Evolutionary conservation across 2,888 invertebrate genomes (phyloP).

Genomic region (Hylaea fasciaria): DNA sequence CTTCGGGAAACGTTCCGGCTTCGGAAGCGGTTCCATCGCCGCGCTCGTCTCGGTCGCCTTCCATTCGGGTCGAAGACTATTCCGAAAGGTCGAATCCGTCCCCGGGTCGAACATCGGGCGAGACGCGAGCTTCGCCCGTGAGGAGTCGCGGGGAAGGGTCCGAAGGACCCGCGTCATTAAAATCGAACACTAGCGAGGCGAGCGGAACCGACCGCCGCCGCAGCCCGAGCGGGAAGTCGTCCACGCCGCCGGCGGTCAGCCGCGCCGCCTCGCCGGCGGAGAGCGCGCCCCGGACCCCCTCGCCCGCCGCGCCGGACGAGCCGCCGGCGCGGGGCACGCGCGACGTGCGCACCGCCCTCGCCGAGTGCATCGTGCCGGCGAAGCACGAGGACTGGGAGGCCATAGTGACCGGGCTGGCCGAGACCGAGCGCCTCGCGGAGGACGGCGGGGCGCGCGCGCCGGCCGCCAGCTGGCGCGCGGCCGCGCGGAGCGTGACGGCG

Average conservation of each 20-base stretch:
- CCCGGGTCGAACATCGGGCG: slow-evolving; percentile 36
- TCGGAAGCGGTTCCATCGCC: slow-evolving; percentile 20
- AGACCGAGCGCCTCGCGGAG: slow-evolving; percentile 87
- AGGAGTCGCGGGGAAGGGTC: slow-evolving; percentile 31
- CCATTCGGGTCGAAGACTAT: slow-evolving; percentile 69
- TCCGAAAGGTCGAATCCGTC: slow-evolving; percentile 65
- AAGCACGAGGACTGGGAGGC: slow-evolving; percentile 93
- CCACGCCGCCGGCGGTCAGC: slow-evolving; percentile 26
- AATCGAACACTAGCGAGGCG: slow-evolving; percentile 23
- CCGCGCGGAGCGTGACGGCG: slow-evolving; percentile 89
- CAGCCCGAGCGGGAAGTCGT: slow-evolving; percentile 52
- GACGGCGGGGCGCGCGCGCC: slow-evolving; percentile 89
- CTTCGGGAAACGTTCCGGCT: slow-evolving; percentile 23
- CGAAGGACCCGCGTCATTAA: slow-evolving; percentile 27
- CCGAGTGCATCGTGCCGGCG: slow-evolving; percentile 76
- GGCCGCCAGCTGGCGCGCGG: slow-evolving; percentile 86
- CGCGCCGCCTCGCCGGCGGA: slow-evolving; percentile 49
- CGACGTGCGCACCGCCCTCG: slow-evolving; percentile 72
- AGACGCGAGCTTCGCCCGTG: slow-evolving; percentile 42
- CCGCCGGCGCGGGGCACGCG: slow-evolving; percentile 49
- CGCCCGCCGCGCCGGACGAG: slow-evolving; percentile 47
- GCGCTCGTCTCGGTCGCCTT: slow-evolving; percentile 59
- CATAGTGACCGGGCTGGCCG: slow-evolving; percentile 89
- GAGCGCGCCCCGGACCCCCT: slow-evolving; percentile 57
- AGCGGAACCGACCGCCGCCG: slow-evolving; percentile 24